Evolutionary conservation across 2,797 vertebrate species (phyloP).

Genomic region (Poecilia velifera): DNA sequence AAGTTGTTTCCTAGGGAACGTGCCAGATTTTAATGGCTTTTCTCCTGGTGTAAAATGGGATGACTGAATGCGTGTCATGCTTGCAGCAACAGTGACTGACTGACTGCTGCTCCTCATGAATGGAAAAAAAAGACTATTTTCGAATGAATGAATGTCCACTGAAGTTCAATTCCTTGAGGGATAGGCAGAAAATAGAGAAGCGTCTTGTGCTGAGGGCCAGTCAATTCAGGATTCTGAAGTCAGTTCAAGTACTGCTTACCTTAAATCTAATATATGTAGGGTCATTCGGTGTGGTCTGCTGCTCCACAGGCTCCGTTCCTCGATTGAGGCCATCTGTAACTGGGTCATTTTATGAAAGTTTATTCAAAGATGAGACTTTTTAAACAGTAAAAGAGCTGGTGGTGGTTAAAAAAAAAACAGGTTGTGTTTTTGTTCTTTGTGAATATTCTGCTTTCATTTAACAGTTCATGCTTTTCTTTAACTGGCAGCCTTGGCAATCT

Average conservation of each 20-base stretch:
- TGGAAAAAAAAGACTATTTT: constrained; percentile 23
- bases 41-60: constrained; percentile 50
- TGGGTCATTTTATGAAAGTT: not conserved
- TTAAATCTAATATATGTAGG: not conserved
- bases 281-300: not conserved
- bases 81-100: constrained; percentile 33
- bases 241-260: not conserved
- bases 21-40: constrained; percentile 58
- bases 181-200: not conserved
- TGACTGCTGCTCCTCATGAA: constrained; percentile 28
- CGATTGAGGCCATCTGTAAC: not conserved
- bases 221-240: not conserved
- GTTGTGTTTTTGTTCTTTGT: not conserved
- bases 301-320: not conserved
- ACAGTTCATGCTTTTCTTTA: not conserved
- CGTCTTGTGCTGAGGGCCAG: not conserved
- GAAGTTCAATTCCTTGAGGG: constrained; percentile 15
- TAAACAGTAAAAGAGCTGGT: not conserved
- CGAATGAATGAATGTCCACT: constrained; percentile 13
- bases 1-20: constrained; percentile 72
- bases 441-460: not conserved
- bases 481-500: not conserved
- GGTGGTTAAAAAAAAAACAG: not conserved
- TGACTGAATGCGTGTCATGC: constrained; percentile 46
- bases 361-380: not conserved